A percentile compares a stretch with the other conserved stretches of the same genome.
These are phyloP conservation scores for Stegodyphus mimosarum DNA, from an alignment of 1,140 invertebrate genomes.

Conservation along the genomic window DNA sequence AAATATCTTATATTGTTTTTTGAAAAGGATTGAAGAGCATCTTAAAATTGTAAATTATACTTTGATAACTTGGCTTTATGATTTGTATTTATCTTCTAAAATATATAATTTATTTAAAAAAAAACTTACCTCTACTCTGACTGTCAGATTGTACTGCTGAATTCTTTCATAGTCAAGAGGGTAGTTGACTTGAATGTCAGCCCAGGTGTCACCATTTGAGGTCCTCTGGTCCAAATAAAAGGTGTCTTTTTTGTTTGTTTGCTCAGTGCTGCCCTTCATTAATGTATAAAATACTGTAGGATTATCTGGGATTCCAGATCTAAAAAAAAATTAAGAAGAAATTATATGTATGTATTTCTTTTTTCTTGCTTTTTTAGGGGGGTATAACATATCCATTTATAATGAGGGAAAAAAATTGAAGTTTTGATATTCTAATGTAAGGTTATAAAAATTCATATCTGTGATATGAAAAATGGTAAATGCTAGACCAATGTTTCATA, in stretches of 20 bases:
- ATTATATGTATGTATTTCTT: no score
- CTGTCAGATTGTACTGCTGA: slow-evolving; percentile 94
- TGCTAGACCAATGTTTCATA: no score
- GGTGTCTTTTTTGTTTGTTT: slow-evolving; percentile 94
- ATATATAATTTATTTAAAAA: not conserved
- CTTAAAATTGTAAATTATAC: no score
- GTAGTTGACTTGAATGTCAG: slow-evolving; percentile 90
- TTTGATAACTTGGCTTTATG: not conserved
- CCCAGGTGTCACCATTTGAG: slow-evolving; percentile 87
- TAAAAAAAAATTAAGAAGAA: not conserved
- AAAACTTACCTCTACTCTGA: slow-evolving; percentile 81
- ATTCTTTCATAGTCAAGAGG: slow-evolving; percentile 95
- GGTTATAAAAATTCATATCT: no score
- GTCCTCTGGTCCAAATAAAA: slow-evolving; percentile 93
- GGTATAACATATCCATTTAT: no score
- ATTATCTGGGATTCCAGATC: slow-evolving; percentile 94
- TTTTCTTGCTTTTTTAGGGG: no score
- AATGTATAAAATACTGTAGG: slow-evolving; percentile 94
- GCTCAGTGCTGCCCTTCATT: slow-evolving; percentile 92
- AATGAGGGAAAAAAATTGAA: no score
- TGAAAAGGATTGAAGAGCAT: no score
- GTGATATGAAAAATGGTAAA: no score
- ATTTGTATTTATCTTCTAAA: not conserved
- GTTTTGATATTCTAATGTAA: no score
- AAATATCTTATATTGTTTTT: no score